Conservation (phyloP, 2,888 invertebrate species). For the Drosophila kambysellisi region DNA sequence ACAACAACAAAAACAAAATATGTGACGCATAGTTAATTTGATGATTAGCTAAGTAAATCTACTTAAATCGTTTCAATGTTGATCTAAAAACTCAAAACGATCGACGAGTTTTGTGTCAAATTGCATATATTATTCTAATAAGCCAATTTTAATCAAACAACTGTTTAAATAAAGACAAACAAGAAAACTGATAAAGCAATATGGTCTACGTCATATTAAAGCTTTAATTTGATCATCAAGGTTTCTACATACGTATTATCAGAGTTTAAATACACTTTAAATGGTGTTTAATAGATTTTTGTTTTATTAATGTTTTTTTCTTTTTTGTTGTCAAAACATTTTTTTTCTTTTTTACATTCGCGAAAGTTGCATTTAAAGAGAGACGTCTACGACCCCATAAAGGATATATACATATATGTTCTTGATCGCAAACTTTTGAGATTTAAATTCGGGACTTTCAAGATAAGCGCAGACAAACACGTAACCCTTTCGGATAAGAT, state of each 20-base stretch:
- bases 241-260: neutral
- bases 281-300: neutral
- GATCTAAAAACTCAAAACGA: neutral
- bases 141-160: neutral
- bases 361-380: too few species aligned
- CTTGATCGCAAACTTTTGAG: neutral
- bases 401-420: neutral
- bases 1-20: slow-evolving; percentile 1
- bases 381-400: neutral
- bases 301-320: neutral
- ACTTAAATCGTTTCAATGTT: neutral
- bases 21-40: slow-evolving; percentile 36
- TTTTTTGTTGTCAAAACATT: neutral
- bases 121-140: neutral
- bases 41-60: neutral
- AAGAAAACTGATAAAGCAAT: neutral
- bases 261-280: neutral
- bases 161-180: neutral
- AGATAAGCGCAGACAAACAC: neutral
- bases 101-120: neutral
- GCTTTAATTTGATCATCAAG: neutral
- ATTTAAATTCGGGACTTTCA: neutral
- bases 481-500: neutral
- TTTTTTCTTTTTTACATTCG: neutral
- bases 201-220: neutral